These are phyloP conservation scores for Carcinoscorpius rotundicauda DNA, from an alignment of 1,140 invertebrate genomes.

Conservation along the genomic window DNA sequence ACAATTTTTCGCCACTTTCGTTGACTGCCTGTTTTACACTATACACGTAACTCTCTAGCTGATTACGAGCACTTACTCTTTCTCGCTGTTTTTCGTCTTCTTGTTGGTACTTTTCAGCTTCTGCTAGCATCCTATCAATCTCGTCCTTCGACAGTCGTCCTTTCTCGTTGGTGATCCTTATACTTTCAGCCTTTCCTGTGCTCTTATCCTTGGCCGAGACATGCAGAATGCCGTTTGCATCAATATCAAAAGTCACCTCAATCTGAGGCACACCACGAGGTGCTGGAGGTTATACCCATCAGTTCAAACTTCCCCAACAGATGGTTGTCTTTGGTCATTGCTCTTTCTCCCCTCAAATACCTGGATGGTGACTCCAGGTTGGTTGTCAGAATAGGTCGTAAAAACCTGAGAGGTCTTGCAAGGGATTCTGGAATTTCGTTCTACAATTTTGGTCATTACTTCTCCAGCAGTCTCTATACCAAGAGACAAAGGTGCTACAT, in stretches of 20 bases:
- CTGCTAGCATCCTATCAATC: conserved; percentile 43
- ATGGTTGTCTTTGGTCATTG: conserved; percentile 37
- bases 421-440: conserved; percentile 51
- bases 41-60: conserved; percentile 25
- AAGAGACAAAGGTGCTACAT: conserved; percentile 37
- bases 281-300: conserved; percentile 43
- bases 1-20: conserved; percentile 38
- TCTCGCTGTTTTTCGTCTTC: conserved; percentile 45
- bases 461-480: conserved; percentile 49
- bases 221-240: conserved; percentile 36
- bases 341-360: conserved; percentile 35
- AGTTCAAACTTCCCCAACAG: conserved; percentile 43
- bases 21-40: conserved; percentile 10
- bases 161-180: conserved; percentile 39
- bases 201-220: conserved; percentile 41
- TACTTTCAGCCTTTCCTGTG: conserved; percentile 40
- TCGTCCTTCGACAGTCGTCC: conserved; percentile 43
- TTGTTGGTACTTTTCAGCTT: conserved; percentile 35
- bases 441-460: conserved; percentile 51
- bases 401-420: conserved; percentile 71
- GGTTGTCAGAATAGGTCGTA: conserved; percentile 91
- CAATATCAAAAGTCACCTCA: conserved; percentile 45
- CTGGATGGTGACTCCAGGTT: conserved; percentile 76
- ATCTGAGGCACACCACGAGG: conserved; percentile 45
- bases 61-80: conserved; percentile 29